These are phyloP conservation scores for Urophycis tenuis DNA, from an alignment of 2,797 vertebrate genomes.

Conservation along the genomic window DNA sequence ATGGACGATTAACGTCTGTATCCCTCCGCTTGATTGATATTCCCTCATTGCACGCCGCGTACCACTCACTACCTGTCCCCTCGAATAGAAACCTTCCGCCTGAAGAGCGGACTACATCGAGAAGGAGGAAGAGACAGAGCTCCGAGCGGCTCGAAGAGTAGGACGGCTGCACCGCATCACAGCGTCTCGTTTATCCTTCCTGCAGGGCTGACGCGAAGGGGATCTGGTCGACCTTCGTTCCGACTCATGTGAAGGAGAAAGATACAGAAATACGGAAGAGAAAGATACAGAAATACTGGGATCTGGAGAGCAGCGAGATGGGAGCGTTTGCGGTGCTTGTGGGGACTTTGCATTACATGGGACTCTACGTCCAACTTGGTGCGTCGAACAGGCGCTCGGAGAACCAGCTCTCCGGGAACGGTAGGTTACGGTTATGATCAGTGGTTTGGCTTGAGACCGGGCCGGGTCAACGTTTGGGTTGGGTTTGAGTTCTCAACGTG, in stretches of 20 bases:
- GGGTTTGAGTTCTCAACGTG: too few species aligned
- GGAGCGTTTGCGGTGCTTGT: conserved; percentile 80
- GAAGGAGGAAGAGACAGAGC: conserved; percentile 26
- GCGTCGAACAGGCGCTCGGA: conserved; percentile 73
- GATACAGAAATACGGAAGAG: conserved; percentile 55
- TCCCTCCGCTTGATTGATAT: conserved; percentile 69
- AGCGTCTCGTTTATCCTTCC: not conserved
- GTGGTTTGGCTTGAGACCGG: not conserved
- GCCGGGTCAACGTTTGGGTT: too few species aligned
- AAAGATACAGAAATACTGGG: conserved; percentile 51
- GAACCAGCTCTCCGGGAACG: conserved; percentile 81
- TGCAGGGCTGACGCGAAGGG: conserved; percentile 3
- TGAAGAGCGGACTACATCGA: conserved; percentile 38
- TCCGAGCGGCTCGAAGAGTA: not conserved
- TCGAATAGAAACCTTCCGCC: conserved; percentile 70
- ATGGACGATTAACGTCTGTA: conserved; percentile 59
- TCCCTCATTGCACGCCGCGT: conserved; percentile 43
- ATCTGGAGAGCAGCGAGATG: conserved; percentile 63
- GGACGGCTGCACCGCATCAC: not conserved
- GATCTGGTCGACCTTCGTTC: conserved; percentile 8
- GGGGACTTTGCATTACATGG: conserved; percentile 85
- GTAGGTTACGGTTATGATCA: conserved; percentile 60
- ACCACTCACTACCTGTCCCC: conserved; percentile 30
- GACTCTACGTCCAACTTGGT: conserved; percentile 89
- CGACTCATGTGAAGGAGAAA: conserved; percentile 71